Conservation (phyloP, 1,140 invertebrate genomes). For the Eurosta solidaginis region DNA sequence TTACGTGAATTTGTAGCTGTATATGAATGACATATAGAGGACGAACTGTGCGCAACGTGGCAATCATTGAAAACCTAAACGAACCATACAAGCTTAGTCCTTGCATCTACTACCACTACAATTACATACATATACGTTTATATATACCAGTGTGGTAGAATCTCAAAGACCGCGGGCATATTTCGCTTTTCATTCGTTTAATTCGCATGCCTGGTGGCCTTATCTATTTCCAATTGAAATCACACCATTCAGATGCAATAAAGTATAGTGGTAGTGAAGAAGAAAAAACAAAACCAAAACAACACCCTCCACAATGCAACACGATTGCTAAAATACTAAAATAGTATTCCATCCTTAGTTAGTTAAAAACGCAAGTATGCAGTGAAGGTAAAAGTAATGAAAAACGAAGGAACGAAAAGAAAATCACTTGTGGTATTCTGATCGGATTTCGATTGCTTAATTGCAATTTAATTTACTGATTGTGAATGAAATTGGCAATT, state of each 20-base stretch:
- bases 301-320: too few species aligned
- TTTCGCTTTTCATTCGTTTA: neutral
- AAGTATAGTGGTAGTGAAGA: neutral
- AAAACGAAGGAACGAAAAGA: neutral
- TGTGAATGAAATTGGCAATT: conserved; percentile 30
- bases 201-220: neutral
- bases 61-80: neutral
- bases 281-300: too few species aligned
- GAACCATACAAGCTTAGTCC: neutral
- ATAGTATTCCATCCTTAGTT: too few species aligned
- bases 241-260: conserved; percentile 2
- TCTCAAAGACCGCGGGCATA: conserved; percentile 14
- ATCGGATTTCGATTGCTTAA: conserved; percentile 33
- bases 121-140: too few species aligned
- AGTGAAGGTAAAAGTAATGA: neutral
- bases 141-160: too few species aligned
- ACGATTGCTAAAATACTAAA: neutral
- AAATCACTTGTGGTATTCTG: conserved; percentile 22
- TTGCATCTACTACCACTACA: too few species aligned
- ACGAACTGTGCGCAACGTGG: neutral
- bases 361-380: neutral
- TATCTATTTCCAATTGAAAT: conserved; percentile 28
- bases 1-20: conserved; percentile 27
- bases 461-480: conserved; percentile 35
- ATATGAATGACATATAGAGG: neutral